Evolutionary conservation across 2,888 invertebrate species (phyloP), one percentile per base, ranked within the genome.

Genomic region (Leptopterna dolabrata): DNA sequence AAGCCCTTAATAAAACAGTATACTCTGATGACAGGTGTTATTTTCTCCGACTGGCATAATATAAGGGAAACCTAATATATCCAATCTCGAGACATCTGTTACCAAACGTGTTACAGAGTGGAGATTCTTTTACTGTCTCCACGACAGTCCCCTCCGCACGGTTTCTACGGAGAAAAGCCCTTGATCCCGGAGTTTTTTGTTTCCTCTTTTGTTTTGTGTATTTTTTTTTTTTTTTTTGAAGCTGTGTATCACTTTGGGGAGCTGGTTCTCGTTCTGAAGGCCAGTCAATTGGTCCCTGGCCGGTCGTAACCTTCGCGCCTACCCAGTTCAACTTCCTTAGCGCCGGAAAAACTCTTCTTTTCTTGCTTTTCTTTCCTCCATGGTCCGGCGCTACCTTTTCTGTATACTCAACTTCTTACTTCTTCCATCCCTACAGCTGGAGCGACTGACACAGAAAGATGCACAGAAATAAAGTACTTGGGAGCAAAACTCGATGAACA

Each of bases 51-150:
- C 19, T 78, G 78, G 45, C 78, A 45, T 78, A 45, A 45, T 45
- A 83, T 30, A 70, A 43, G 83, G 41, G 83, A 41, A 41, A 83
- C 63, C 83, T 83, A 83, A 83, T 70, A 83, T 70, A 70, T 70
- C 83, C 83, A 83, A 83, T 83, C 27, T 70, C 43, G n/a, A 41
- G 70, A 83, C 83, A 83, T 83, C 83, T 83, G 83, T 83, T 83
- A 47, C 83, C 83, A 70, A 83, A 83, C 36, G 36, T 36, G 55
- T 81, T 55, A 29, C 81, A 19, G 76, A 73, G 36, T 41, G 43
- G 76, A 78, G 78, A 47, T 83, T 70, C 70, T 83, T 83, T 83
- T 83, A 83, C 83, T 70, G 63, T 7, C 43, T 70, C 24, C 78
- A 4, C 76, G 29, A 16, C 4, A 55, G 16, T 55, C 55, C 55